Conservation (phyloP, 2,113 vertebrate species). For the Silurus asotus region DNA sequence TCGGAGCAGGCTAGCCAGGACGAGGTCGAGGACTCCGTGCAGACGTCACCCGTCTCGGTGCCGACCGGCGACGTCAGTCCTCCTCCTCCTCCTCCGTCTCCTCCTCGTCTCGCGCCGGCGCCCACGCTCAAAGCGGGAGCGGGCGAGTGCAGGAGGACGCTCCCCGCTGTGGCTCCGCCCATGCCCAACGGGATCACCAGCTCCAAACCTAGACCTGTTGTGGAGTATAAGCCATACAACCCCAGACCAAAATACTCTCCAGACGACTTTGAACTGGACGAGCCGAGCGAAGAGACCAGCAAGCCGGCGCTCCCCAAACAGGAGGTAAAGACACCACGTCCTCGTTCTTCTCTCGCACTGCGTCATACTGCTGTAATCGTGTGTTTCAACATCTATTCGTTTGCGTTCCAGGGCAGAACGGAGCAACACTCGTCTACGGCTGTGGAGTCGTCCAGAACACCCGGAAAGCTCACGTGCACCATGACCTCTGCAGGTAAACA, state of each 20-base stretch:
- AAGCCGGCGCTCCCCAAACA: conserved; percentile 34
- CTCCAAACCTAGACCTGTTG: conserved; percentile 62
- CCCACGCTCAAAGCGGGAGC: conserved; percentile 8
- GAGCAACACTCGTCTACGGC: conserved; percentile 21
- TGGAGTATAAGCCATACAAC: conserved; percentile 75
- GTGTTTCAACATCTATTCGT: neutral
- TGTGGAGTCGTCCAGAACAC: conserved; percentile 21
- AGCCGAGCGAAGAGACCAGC: conserved; percentile 63
- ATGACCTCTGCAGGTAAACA: conserved; percentile 37
- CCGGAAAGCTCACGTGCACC: conserved; percentile 6
- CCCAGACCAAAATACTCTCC: conserved; percentile 75
- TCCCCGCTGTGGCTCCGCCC: conserved; percentile 70
- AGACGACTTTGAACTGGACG: conserved; percentile 76
- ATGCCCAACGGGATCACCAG: conserved; percentile 74
- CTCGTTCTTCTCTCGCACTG: neutral
- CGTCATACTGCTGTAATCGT: neutral
- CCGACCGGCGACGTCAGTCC: conserved; percentile 37
- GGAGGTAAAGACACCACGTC: conserved; percentile 59
- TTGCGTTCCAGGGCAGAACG: conserved; percentile 18
- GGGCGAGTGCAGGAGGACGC: conserved; percentile 57
- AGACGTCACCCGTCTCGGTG: neutral
- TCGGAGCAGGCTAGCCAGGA: conserved; percentile 71
- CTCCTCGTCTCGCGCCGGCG: conserved; percentile 23
- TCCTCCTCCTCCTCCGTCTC: conserved; percentile 40
- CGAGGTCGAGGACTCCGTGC: conserved; percentile 49